Percentiles rank a stretch among this genome's conserved stretches.
Evolutionary conservation across 2,113 vertebrate species (phyloP).

Genomic region (Rhagologus leucostigma): DNA sequence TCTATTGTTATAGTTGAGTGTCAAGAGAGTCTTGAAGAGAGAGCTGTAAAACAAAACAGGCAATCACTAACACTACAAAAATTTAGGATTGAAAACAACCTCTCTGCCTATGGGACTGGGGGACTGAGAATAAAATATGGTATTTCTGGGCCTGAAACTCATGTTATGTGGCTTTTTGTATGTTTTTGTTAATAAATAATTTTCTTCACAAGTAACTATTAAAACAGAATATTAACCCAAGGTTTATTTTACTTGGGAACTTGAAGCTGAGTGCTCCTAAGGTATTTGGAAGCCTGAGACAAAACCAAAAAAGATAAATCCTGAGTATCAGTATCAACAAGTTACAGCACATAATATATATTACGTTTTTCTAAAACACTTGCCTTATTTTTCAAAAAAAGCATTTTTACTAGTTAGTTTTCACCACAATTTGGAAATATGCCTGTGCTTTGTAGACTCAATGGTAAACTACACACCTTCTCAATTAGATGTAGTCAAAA

Average conservation of each 20-base stretch:
- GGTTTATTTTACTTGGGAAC: background rate
- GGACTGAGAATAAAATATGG: background rate
- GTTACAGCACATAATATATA: background rate
- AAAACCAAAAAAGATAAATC: background rate
- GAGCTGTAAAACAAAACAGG: background rate
- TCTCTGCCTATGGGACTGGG: background rate
- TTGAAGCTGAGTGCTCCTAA: background rate
- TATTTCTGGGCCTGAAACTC: background rate
- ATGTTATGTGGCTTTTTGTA: background rate
- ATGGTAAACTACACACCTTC: background rate
- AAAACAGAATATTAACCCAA: background rate
- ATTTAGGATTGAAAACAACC: background rate
- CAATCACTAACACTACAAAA: background rate
- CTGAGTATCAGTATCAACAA: background rate
- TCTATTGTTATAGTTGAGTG: background rate
- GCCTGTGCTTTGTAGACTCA: accelerated
- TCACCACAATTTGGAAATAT: background rate
- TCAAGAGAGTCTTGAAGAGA: background rate
- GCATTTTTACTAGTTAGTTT: background rate
- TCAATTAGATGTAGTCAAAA: background rate
- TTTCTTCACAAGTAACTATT: background rate
- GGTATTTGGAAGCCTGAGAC: background rate
- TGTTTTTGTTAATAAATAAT: background rate
- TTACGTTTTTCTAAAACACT: background rate
- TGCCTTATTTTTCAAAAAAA: background rate